Evolutionary conservation across 2,113 vertebrate species (phyloP).

Genomic region (Daboia siamensis): DNA sequence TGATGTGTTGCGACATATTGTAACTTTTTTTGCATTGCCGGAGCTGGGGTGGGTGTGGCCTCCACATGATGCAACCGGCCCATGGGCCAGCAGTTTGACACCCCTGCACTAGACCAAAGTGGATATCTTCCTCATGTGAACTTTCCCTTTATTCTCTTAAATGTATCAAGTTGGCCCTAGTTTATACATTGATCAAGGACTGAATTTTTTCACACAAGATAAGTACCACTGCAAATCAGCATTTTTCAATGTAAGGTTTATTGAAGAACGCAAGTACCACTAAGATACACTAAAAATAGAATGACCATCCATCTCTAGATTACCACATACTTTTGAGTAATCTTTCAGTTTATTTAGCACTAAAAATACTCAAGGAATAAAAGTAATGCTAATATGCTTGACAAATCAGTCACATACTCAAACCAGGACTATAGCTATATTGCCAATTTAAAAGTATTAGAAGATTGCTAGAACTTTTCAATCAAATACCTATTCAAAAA

Average conservation of each 20-base stretch:
- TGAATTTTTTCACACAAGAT: not conserved
- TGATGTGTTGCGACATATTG: too few species aligned
- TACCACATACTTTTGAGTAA: not conserved
- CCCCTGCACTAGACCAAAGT: not conserved
- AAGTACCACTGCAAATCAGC: not conserved
- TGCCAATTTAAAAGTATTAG: not conserved
- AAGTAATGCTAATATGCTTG: not conserved
- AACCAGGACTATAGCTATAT: not conserved
- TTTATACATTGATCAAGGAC: not conserved
- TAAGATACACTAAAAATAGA: not conserved
- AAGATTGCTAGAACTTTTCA: not conserved
- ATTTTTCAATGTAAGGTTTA: not conserved
- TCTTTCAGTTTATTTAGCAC: not conserved
- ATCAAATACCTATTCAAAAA: conserved; percentile 4
- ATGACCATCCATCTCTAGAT: not conserved
- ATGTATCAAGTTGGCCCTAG: not conserved
- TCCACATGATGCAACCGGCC: too few species aligned
- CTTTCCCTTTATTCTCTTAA: not conserved
- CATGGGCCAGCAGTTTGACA: too few species aligned
- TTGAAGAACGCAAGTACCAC: not conserved
- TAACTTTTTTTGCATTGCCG: too few species aligned
- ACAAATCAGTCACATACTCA: not conserved
- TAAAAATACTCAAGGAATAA: not conserved
- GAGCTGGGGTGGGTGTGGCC: too few species aligned
- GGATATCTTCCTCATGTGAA: not conserved